Evolutionary conservation across 1,140 invertebrate species (phyloP), one percentile per base, ranked within the genome.

Genomic region (Batillaria attramentaria): DNA sequence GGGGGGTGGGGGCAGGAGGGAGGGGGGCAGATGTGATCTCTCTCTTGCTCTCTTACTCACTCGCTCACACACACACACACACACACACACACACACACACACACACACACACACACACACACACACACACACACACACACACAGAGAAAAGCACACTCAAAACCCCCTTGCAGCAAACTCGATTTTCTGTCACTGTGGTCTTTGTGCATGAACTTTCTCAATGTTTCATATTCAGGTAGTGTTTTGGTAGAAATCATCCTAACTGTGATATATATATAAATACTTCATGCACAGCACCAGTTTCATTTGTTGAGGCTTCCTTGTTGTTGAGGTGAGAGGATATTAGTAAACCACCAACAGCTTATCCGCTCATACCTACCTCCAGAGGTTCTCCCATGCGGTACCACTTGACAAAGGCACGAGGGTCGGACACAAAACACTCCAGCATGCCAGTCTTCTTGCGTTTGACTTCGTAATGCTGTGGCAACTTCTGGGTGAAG

Each of bases 371-470:
- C n/a, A n/a, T 72, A 80, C 84, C 85, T 86, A 91, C 90, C 82
- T 93, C 90, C 65, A 93, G 88, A 24, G 84, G 84, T 73, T 91
- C 93, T 69, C 96, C 95, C 87, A 94, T 96, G 91, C 95, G 97
- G 91, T 94, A 98, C 98, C 98, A 99, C 74, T 95, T 94, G 31
- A 99, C 95, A 86, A 95, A 94, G 31, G 98, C 98, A 91, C 98
- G 94, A 82, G 95, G 96, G 87, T 95, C 98, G 87, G 95, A 99
- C 28, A 99, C 95, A 70, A 96, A 94, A 92, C 98, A 99, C 91
- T 99, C 97, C 81, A 99, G 92, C 65, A 95, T 93, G 20, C 94
- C 94, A 91, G 99, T 98, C 87, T 99, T 98, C 84, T 94, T 94
- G 0, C 95, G 95, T 85, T 95, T 98, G 18, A 97, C 96, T 85